Base-by-base conservation (phyloP, 2,888 invertebrate genomes). In the Tipula unca region DNA sequence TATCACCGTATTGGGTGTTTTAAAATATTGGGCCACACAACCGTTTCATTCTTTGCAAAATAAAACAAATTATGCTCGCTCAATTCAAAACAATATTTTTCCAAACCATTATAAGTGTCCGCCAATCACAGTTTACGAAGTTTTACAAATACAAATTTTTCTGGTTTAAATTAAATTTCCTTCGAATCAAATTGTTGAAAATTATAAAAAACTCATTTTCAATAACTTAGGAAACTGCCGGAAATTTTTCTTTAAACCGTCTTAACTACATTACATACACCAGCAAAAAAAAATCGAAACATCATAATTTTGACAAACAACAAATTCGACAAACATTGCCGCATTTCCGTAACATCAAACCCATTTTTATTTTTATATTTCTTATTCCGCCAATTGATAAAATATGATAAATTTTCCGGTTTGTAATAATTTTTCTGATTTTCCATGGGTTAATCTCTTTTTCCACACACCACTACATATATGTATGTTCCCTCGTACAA, bases 281-380 rank as follows among this genome's bases (percentile, higher is more conserved):
- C 32, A 32, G 32, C 32, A 32, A 32, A 39, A 39, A 39, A 39
- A 39, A 39, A 10, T n/a, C n/a, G n/a, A n/a, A n/a, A n/a, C n/a
- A 39, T 13, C 39, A 48, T 48, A 48, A 48, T 48, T 69, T 20
- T 25, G 69, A 69, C 69, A 69, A 69, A 69, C 69, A 69, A 25
- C 69, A 69, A 69, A 69, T 69, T 69, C 25, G 69, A 69, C 69
- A 69, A 69, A 69, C 69, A 69, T 69, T 69, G 69, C 25, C 69
- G 69, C 69, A 69, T 69, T 69, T 69, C 69, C 69, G 69, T 69
- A 69, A 69, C 69, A 69, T 25, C 69, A 69, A 69, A 69, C 69
- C 69, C 69, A 69, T 69, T 69, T 69, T 13, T 25, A 10, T 10
- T 10, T 69, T 69, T 69, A n/a, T n/a, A n/a, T 32, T 32, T 32